phyloP scores from a whole-genome alignment of 2,113 vertebrate genomes.

The Panurus biarmicus region DNA sequence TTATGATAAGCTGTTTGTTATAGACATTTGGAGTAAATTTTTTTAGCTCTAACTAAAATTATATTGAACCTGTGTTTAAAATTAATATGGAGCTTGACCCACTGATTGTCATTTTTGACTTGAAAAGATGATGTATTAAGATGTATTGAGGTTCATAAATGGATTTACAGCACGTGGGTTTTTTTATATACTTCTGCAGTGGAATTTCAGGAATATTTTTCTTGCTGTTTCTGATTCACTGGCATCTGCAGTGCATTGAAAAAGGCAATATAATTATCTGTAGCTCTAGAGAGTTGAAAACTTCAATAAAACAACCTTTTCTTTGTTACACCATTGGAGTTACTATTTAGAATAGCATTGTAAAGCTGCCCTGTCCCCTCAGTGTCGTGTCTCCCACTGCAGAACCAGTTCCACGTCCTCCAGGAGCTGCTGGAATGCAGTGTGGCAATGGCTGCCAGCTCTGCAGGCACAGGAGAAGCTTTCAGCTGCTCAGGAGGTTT shows the following conservation, averaged over 20 bases:
- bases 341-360: not conserved
- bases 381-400: not conserved
- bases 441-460: accelerated
- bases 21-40: not conserved
- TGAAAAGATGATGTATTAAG: not conserved
- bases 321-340: not conserved
- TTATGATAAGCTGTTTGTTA: not conserved
- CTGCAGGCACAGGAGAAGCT: not conserved
- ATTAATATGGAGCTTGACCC: not conserved
- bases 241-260: not conserved
- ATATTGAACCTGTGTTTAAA: not conserved
- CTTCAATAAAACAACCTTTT: not conserved
- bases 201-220: not conserved
- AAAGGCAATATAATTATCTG: not conserved
- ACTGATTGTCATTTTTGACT: not conserved
- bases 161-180: not conserved
- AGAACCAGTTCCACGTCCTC: not conserved
- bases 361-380: not conserved
- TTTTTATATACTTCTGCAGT: not conserved
- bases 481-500: not conserved
- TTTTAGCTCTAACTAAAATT: not conserved
- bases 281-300: not conserved
- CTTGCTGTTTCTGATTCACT: not conserved
- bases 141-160: not conserved
- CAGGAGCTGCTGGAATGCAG: not conserved